Evolutionary conservation across 1,140 invertebrate species (phyloP), one percentile per base, ranked within the genome.

Genomic region (Pteromalus puparum): DNA sequence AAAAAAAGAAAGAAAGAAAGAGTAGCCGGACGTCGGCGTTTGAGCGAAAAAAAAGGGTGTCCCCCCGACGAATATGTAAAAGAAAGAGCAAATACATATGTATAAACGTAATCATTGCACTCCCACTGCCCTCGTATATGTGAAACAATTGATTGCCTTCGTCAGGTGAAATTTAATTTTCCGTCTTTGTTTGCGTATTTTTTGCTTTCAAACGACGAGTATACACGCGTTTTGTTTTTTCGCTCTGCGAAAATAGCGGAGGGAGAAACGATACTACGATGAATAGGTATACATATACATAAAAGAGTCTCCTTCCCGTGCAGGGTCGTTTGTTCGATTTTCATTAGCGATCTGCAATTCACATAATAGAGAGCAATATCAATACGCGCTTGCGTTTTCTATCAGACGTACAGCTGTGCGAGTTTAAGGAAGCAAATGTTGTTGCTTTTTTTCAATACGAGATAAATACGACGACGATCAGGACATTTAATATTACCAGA

Each of bases 401-500:
- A 21, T 18, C 4, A 18, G 53, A 21, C 53, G 53, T 61, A 21
- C 2, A n/a, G 53, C 53, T n/a, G 53, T n/a, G 48, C 48, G 53
- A 61, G 5, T 61, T 61, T 61, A 87, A 68, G 85, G 86, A 86
- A 88, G 83, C 30, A 5, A 86, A 89, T 88, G 84, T 87, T 70
- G 13, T n/a, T 6, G 53, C 3, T 18, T 88, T 89, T 87, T 88
- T 86, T 88, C 86, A 85, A 87, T 88, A 87, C 79, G 82, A 85
- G 84, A 88, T 86, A 53, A n/a, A n/a, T n/a, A n/a, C 30, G 30
- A 4, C 53, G 53, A 61, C 21, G 53, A 53, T 6, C 78, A 88
- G 82, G 88, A 89, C 86, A 89, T 86, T 90, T 89, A 88, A 87
- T 87, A 90, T 89, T 86, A 89, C 85, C 88, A 89, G 88, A 90